Conservation (phyloP, 1,140 invertebrate genomes). For the Capitella teleta region DNA sequence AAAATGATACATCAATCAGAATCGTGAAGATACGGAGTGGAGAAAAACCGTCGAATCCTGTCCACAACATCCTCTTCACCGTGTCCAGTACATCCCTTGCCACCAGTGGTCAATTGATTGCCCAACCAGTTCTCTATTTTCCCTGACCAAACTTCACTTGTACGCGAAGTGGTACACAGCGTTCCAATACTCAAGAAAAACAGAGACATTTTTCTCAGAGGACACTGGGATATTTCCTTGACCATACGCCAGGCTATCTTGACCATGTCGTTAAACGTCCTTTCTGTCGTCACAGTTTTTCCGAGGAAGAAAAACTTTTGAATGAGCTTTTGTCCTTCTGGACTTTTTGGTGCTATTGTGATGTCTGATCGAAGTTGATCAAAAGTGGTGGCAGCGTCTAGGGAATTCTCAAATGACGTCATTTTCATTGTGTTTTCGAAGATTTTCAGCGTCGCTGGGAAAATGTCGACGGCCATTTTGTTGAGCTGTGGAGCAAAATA, state of each 20-base stretch:
- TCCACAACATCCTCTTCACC: slow-evolving; percentile 5
- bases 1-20: slow-evolving; percentile 1
- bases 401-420: too few species aligned
- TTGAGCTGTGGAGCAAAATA: too few species aligned
- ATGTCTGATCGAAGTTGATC: too few species aligned
- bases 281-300: slow-evolving; percentile 5
- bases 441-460: too few species aligned
- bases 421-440: too few species aligned
- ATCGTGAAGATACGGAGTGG: slow-evolving; percentile 8
- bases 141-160: not conserved
- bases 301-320: slow-evolving; percentile 4
- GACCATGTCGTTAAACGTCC: slow-evolving; percentile 10
- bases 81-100: slow-evolving; percentile 4
- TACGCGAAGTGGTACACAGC: not conserved
- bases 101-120: slow-evolving; percentile 8
- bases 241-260: slow-evolving; percentile 10
- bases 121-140: slow-evolving; percentile 4
- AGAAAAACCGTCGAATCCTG: slow-evolving; percentile 4
- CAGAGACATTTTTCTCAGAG: not conserved
- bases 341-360: too few species aligned
- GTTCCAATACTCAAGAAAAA: not conserved
- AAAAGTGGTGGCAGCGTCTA: too few species aligned
- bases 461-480: too few species aligned
- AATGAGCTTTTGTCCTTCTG: slow-evolving; percentile 4
- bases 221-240: not conserved